Evolutionary conservation across 2,888 invertebrate species (phyloP).

Genomic region (Aquatica leii): DNA sequence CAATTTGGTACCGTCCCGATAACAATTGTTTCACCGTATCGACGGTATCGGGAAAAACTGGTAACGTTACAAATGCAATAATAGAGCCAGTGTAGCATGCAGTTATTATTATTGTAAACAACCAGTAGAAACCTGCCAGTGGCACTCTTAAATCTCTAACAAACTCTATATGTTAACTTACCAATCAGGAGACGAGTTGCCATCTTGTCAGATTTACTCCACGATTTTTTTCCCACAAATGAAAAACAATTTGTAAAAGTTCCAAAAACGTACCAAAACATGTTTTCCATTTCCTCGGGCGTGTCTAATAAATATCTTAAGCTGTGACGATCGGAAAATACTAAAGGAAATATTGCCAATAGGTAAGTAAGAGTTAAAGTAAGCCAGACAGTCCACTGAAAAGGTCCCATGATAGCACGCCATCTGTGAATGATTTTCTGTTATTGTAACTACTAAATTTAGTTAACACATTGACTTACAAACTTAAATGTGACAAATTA

Average conservation of each 20-base stretch:
- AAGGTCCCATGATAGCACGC: slow-evolving; percentile 84
- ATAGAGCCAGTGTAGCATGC: slow-evolving; percentile 86
- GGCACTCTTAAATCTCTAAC: slow-evolving; percentile 17
- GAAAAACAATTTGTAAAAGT: slow-evolving; percentile 85
- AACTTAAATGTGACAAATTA: too few species aligned
- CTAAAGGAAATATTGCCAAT: slow-evolving; percentile 76
- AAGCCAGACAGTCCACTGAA: slow-evolving; percentile 84
- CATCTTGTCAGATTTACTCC: slow-evolving; percentile 73
- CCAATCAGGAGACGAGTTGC: slow-evolving; percentile 78
- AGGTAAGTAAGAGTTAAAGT: slow-evolving; percentile 75
- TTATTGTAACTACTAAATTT: too few species aligned
- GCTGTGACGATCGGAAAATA: slow-evolving; percentile 76
- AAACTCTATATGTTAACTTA: too few species aligned
- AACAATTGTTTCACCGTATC: slow-evolving; percentile 74
- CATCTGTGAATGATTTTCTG: slow-evolving; percentile 63
- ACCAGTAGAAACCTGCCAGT: slow-evolving; percentile 79
- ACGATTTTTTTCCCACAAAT: slow-evolving; percentile 73
- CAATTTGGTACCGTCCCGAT: slow-evolving; percentile 73
- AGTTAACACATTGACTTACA: too few species aligned
- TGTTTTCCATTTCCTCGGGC: slow-evolving; percentile 79
- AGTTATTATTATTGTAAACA: slow-evolving; percentile 86
- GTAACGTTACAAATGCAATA: slow-evolving; percentile 83
- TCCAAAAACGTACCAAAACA: slow-evolving; percentile 89
- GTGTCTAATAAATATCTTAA: slow-evolving; percentile 71
- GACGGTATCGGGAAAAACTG: slow-evolving; percentile 77